Evolutionary conservation across 2,888 invertebrate genomes (phyloP).

Genomic region (Stegophylla sp.): DNA sequence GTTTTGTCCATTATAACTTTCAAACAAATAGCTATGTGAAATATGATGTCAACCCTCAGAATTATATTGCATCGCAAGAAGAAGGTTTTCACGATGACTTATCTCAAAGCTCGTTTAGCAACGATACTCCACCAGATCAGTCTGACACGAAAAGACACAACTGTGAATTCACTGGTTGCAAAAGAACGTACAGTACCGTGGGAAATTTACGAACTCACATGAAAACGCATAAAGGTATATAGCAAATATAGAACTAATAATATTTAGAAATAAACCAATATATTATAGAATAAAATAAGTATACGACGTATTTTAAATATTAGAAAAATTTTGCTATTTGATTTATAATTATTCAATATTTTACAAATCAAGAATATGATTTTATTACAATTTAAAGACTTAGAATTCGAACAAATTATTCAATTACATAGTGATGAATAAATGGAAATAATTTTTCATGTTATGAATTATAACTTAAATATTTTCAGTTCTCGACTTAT

Average conservation of each 20-base stretch:
- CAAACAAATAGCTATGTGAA: constrained; percentile 47
- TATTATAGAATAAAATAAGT: too few species aligned
- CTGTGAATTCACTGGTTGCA: constrained; percentile 89
- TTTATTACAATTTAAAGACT: background rate
- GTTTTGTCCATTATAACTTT: constrained; percentile 48
- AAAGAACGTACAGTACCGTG: constrained; percentile 88
- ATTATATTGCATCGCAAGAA: constrained; percentile 30
- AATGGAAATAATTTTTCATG: too few species aligned
- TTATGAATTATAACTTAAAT: too few species aligned
- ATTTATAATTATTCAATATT: background rate
- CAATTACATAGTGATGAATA: too few species aligned
- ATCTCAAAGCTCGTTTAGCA: constrained; percentile 55
- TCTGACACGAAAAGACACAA: constrained; percentile 75
- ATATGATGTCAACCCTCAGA: constrained; percentile 34
- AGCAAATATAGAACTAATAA: too few species aligned
- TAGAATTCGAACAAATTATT: background rate
- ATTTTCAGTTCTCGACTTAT: too few species aligned
- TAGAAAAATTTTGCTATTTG: too few species aligned
- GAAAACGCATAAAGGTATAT: constrained; percentile 91
- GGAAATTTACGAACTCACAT: constrained; percentile 93
- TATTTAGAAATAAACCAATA: too few species aligned
- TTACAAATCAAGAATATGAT: background rate
- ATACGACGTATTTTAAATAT: too few species aligned
- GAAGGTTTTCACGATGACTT: constrained; percentile 52
- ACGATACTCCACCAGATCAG: constrained; percentile 61